Percentiles rank a stretch among this genome's conserved stretches.
Evolutionary conservation across 2,797 vertebrate genomes (phyloP).

Genomic region (Ibycter americanus): DNA sequence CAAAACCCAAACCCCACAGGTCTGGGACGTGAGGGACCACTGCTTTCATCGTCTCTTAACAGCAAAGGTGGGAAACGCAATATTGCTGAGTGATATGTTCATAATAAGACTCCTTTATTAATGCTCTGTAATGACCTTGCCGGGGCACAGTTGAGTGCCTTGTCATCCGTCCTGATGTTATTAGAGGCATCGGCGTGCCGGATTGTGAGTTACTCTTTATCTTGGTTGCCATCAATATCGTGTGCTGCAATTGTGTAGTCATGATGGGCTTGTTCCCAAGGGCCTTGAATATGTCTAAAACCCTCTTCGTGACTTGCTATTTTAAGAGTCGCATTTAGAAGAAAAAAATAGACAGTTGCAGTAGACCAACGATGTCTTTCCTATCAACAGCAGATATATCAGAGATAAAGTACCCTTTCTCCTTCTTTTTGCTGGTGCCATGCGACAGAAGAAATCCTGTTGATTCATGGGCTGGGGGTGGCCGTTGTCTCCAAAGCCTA

Average conservation of each 20-base stretch:
- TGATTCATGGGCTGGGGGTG: slow-evolving; percentile 52
- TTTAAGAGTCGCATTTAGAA: slow-evolving; percentile 36
- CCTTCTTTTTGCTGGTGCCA: neutral
- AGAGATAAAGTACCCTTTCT: slow-evolving; percentile 9
- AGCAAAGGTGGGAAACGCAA: neutral
- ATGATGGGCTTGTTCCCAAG: slow-evolving; percentile 34
- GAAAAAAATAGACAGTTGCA: neutral
- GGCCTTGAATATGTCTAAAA: slow-evolving; percentile 4
- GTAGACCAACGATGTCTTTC: slow-evolving; percentile 40
- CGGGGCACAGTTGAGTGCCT: slow-evolving; percentile 46
- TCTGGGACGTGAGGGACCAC: neutral
- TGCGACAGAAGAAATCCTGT: neutral
- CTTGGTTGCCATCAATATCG: neutral
- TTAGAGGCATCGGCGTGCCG: neutral
- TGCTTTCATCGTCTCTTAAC: neutral
- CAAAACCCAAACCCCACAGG: neutral
- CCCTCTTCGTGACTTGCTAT: slow-evolving; percentile 50
- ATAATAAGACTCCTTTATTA: slow-evolving; percentile 31
- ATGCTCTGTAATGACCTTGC: slow-evolving; percentile 52
- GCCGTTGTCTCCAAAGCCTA: neutral
- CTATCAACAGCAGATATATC: slow-evolving; percentile 32
- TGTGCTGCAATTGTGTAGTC: neutral
- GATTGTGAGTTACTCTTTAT: neutral
- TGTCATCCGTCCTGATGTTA: slow-evolving; percentile 54
- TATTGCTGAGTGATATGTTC: neutral